Base-by-base conservation (phyloP, 1,140 invertebrate species). In the Periplaneta americana region DNA sequence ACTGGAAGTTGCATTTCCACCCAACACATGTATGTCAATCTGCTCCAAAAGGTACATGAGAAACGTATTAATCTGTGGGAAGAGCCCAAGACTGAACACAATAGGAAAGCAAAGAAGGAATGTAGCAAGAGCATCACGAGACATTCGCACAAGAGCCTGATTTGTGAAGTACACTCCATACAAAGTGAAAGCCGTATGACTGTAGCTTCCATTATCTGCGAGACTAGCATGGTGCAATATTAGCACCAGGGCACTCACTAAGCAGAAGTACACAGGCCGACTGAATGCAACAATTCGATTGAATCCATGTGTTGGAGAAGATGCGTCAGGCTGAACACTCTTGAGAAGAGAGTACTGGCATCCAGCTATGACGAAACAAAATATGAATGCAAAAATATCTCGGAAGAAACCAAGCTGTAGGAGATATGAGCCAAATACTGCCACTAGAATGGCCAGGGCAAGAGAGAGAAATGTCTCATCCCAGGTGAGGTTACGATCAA, bases 301-400 rank as follows among this genome's bases (percentile, higher is more conserved):
- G 87, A 98, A 99, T 3, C 98, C 98, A 88, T 99, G 98, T 22
- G 98, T 98, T 0, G 98, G 98, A 8, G 98, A 99, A 0, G 98
- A 95, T 0, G 98, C 97, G 89, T 99, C 98, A 2, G 98, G 98
- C 86, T 99, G 98, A 6, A 99, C 98, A 88, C 97, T 99, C 89
- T 99, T 99, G 22, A 99, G 89, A 76, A 99, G 89, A 1, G 98
- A 99, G 88, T 99, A 99, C 87, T 99, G 98, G 87, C 97, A 98
- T 15, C 97, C 95, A 17, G 98, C 98, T 75, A 99, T 97, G 33
- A 99, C 96, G 84, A 98, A 97, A 89, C 98, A 99, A 87, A 99
- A 98, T 82, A 98, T 90, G 88, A 99, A 97, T 9, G 98, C 95
- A 84, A 94, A 95, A 48, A 99, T 92, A 87, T 99, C 98, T 84